Conservation (phyloP, 2,113 vertebrate species). For the Epinephelus cyanopodus region DNA sequence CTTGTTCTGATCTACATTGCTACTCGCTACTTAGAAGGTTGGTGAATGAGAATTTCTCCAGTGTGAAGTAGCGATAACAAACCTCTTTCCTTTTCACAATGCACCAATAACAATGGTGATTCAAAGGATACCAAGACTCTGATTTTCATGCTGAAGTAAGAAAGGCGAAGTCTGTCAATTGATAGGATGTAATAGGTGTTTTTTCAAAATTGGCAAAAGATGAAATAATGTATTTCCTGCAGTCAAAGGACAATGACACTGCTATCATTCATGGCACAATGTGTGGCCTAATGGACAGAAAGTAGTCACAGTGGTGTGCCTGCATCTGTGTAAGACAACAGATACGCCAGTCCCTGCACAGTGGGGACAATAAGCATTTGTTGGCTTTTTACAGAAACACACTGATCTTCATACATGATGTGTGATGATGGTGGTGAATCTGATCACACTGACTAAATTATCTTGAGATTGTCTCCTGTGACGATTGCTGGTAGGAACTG, state of each 20-base stretch:
- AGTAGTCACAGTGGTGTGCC: slow-evolving; percentile 39
- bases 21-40: slow-evolving; percentile 19
- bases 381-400: slow-evolving; percentile 55
- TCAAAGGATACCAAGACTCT: slow-evolving; percentile 32
- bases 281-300: slow-evolving; percentile 40
- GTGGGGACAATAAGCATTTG: slow-evolving; percentile 38
- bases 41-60: slow-evolving; percentile 52
- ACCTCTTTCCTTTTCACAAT: slow-evolving; percentile 28
- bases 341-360: slow-evolving; percentile 33
- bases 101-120: slow-evolving; percentile 42
- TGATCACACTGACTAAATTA: slow-evolving; percentile 53
- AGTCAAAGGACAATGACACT: slow-evolving; percentile 44
- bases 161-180: slow-evolving; percentile 46
- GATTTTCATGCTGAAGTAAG: slow-evolving; percentile 36
- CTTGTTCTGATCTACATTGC: slow-evolving; percentile 53
- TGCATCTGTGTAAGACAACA: slow-evolving; percentile 41
- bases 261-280: slow-evolving; percentile 18
- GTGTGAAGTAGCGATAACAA: slow-evolving; percentile 47
- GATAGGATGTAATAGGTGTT: slow-evolving; percentile 54
- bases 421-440: slow-evolving; percentile 29
- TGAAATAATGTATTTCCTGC: slow-evolving; percentile 43
- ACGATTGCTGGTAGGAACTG: slow-evolving; percentile 28
- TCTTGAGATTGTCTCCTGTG: slow-evolving; percentile 22
- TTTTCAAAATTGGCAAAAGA: slow-evolving; percentile 46
- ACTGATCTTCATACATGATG: slow-evolving; percentile 41